These are phyloP conservation scores for Unio delphinus DNA, from an alignment of 2,888 invertebrate species.

Conservation along the genomic window DNA sequence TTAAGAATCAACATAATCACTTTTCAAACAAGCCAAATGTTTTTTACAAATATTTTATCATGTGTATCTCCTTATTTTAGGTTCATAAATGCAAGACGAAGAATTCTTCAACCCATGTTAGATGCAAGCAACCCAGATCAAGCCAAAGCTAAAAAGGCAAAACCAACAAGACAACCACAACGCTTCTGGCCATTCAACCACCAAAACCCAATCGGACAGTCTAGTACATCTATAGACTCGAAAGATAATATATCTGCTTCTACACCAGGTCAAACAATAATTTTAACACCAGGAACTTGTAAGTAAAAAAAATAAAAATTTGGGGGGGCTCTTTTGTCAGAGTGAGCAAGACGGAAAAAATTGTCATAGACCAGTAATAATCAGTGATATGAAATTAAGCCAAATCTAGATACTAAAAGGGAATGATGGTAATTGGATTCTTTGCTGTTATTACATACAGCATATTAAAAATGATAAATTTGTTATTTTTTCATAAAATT, in stretches of 20 bases:
- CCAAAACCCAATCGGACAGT: background rate
- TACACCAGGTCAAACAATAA: background rate
- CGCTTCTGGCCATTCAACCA: conserved; percentile 79
- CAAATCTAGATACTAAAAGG: no score
- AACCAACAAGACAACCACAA: conserved; percentile 76
- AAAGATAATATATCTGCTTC: background rate
- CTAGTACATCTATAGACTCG: background rate
- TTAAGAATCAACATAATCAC: no score
- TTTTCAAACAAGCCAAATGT: no score
- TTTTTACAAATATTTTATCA: background rate
- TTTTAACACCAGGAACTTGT: conserved; percentile 5
- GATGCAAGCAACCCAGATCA: conserved; percentile 75
- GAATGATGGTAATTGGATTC: no score
- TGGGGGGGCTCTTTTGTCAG: background rate
- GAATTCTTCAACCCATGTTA: conserved; percentile 93
- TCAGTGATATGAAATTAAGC: no score
- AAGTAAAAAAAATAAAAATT: background rate
- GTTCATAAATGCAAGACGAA: conserved; percentile 90
- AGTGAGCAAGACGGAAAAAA: no score
- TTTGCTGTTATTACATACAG: no score
- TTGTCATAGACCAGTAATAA: no score
- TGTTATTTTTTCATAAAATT: no score
- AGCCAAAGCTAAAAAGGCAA: conserved; percentile 71
- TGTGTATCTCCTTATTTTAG: conserved; percentile 39
- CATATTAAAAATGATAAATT: no score